These are phyloP conservation scores for Coelogynopora nodosa DNA, from an alignment of 2,888 invertebrate genomes.

Conservation along the genomic window DNA sequence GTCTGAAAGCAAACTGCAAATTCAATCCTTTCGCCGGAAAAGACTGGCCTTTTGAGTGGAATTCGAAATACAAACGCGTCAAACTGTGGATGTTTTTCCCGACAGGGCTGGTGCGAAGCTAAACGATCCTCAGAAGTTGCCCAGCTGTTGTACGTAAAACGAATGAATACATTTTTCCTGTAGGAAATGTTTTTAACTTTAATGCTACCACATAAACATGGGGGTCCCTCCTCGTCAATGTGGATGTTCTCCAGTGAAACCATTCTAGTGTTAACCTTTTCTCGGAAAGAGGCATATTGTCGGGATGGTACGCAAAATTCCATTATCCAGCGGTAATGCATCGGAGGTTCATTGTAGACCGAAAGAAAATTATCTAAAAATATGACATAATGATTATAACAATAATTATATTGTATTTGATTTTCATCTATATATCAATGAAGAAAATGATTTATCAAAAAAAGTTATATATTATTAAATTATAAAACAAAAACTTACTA, in stretches of 20 bases:
- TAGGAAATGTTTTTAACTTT: background rate
- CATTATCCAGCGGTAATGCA: background rate
- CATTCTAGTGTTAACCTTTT: background rate
- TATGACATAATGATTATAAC: no score
- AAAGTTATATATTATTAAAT: no score
- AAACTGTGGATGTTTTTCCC: background rate
- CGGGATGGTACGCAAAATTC: background rate
- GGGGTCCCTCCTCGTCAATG: background rate
- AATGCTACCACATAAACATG: background rate
- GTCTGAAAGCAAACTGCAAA: conserved; percentile 12
- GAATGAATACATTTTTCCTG: background rate
- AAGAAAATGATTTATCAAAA: no score
- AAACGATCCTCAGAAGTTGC: background rate
- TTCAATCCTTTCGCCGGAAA: background rate
- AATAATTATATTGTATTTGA: no score
- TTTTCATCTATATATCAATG: no score
- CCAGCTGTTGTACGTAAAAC: background rate
- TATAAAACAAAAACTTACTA: background rate
- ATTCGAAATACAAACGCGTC: background rate
- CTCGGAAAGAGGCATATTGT: background rate
- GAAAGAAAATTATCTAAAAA: no score
- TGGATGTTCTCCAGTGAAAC: conserved; percentile 9
- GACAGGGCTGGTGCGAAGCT: background rate
- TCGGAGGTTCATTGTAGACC: no score
- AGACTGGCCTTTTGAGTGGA: background rate